Conservation (phyloP, 2,888 invertebrate species). For the Scaptodrosophila latifasciaeformis region DNA sequence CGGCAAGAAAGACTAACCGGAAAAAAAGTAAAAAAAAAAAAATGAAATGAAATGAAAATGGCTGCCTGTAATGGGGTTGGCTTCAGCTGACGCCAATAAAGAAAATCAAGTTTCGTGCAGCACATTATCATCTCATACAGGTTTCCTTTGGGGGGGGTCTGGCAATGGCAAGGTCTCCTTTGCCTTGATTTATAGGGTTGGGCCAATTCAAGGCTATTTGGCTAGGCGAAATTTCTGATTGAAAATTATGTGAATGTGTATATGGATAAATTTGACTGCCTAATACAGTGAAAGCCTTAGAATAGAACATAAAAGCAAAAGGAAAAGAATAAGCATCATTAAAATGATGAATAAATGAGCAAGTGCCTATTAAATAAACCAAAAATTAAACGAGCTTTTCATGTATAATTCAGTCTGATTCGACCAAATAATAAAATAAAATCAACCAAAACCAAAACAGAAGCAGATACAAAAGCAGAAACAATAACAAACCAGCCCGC, state of each 20-base stretch:
- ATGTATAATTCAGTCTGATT: constrained; percentile 44
- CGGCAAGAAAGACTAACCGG: constrained; percentile 19
- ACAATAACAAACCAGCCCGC: neutral
- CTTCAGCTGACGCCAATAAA: constrained; percentile 18
- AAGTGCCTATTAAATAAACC: constrained; percentile 6
- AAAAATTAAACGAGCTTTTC: constrained; percentile 23
- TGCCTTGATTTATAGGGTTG: constrained; percentile 2
- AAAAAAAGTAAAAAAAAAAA: constrained; percentile 19
- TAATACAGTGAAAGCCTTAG: too few species aligned
- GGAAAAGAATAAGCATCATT: too few species aligned
- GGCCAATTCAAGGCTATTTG: neutral
- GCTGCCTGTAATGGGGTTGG: neutral
- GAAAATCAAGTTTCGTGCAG: constrained; percentile 42
- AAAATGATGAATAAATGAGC: too few species aligned
- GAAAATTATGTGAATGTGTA: constrained; percentile 42
- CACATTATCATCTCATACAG: constrained; percentile 34
- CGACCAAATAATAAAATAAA: constrained; percentile 36
- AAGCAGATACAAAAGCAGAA: neutral
- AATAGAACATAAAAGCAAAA: too few species aligned
- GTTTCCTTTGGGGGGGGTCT: neutral
- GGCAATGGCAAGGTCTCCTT: too few species aligned
- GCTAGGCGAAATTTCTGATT: constrained; percentile 42
- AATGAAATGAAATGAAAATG: neutral
- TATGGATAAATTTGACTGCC: too few species aligned
- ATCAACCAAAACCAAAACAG: neutral